Evolutionary conservation across 1,140 invertebrate species (phyloP).

Genomic region (Callitettix versicolor): DNA sequence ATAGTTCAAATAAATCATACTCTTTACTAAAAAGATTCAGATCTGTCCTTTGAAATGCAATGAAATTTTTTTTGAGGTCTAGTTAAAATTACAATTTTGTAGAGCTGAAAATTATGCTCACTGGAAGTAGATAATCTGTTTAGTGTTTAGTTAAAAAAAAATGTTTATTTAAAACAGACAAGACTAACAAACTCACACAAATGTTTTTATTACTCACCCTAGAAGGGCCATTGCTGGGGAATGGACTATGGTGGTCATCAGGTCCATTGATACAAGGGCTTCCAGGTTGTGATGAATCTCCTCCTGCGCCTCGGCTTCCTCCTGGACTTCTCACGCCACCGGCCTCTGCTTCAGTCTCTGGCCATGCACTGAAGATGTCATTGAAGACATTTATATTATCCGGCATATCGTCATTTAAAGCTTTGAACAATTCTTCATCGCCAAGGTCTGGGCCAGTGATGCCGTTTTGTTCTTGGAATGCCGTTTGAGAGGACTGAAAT

Average conservation of each 20-base stretch:
- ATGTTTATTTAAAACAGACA: too few species aligned
- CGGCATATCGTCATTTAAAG: constrained; percentile 53
- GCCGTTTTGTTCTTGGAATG: constrained; percentile 65
- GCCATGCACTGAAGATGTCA: constrained; percentile 58
- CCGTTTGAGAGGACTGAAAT: constrained; percentile 67
- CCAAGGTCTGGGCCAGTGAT: constrained; percentile 61
- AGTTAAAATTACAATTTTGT: too few species aligned
- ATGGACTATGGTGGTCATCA: constrained; percentile 47
- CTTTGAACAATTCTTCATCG: constrained; percentile 62
- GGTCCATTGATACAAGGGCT: constrained; percentile 46
- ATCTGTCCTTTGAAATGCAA: too few species aligned
- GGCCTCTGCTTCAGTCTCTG: constrained; percentile 42
- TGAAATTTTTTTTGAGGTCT: too few species aligned
- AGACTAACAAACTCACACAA: too few species aligned
- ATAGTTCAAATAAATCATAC: too few species aligned
- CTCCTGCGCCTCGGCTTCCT: constrained; percentile 34
- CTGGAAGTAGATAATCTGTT: too few species aligned
- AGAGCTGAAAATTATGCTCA: too few species aligned
- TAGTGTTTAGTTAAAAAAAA: too few species aligned
- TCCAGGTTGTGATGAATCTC: constrained; percentile 40
- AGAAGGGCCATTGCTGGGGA: constrained; percentile 42
- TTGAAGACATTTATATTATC: constrained; percentile 65
- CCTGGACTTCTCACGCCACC: constrained; percentile 47
- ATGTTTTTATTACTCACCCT: too few species aligned
- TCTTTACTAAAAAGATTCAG: too few species aligned